Percentiles rank a stretch among this genome's conserved stretches.
phyloP scores from a whole-genome alignment of 2,888 invertebrate genomes.

The Eilema griseolum region DNA sequence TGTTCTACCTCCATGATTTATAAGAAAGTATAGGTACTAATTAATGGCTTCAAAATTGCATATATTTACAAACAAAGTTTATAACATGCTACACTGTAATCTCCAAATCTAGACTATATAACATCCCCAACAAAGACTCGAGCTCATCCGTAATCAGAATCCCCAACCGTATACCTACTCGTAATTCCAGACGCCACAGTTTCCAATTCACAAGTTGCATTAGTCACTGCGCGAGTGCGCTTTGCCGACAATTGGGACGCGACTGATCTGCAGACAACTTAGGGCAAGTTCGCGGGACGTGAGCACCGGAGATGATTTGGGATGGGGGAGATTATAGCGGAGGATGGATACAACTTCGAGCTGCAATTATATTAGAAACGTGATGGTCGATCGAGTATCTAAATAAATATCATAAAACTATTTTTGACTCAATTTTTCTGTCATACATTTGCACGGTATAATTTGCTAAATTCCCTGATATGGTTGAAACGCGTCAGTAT shows the following conservation, averaged over 20 bases:
- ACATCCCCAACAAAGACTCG: background rate
- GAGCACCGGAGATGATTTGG: slow-evolving; percentile 23
- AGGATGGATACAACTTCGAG: slow-evolving; percentile 12
- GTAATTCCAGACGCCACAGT: slow-evolving; percentile 31
- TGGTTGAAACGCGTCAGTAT: background rate
- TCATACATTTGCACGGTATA: background rate
- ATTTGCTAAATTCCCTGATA: background rate
- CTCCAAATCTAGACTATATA: background rate
- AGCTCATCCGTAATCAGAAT: slow-evolving; percentile 32
- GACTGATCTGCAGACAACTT: slow-evolving; percentile 31
- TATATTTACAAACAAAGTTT: no score
- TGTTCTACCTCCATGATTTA: no score
- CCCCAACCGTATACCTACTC: slow-evolving; percentile 24
- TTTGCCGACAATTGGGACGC: slow-evolving; percentile 24
- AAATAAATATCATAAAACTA: background rate
- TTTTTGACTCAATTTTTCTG: no score
- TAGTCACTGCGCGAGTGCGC: slow-evolving; percentile 32
- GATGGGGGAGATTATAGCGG: slow-evolving; percentile 34
- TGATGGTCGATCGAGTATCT: background rate
- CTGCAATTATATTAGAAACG: background rate
- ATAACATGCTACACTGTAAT: background rate
- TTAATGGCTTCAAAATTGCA: no score
- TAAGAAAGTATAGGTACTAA: no score
- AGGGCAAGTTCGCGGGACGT: slow-evolving; percentile 2
- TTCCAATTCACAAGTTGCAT: slow-evolving; percentile 37